These are phyloP conservation scores for Papilio glaucus DNA, from an alignment of 1,140 invertebrate genomes.

Conservation along the genomic window DNA sequence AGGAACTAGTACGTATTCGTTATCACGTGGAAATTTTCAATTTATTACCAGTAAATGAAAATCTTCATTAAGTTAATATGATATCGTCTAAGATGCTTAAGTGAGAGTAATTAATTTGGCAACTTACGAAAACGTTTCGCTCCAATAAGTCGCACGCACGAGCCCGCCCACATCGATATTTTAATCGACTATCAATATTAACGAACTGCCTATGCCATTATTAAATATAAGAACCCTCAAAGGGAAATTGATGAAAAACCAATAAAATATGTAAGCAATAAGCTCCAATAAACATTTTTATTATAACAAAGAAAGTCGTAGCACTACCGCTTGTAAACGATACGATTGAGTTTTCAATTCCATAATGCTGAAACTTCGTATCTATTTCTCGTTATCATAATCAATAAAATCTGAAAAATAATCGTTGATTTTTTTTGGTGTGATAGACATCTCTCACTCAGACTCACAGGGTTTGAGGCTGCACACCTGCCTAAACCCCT, in stretches of 20 bases:
- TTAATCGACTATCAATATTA: conserved; percentile 20
- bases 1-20: background rate
- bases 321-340: too few species aligned
- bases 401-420: too few species aligned
- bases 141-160: background rate
- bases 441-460: too few species aligned
- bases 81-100: background rate
- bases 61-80: conserved; percentile 7
- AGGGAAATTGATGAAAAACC: background rate
- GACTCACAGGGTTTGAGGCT: too few species aligned
- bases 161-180: background rate
- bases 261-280: background rate
- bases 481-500: too few species aligned
- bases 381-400: too few species aligned
- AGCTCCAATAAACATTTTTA: background rate
- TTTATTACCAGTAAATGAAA: background rate
- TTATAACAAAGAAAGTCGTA: too few species aligned
- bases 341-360: too few species aligned
- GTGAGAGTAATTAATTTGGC: conserved; percentile 3
- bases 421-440: too few species aligned
- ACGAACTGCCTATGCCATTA: background rate
- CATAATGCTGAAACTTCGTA: too few species aligned
- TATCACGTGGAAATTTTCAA: conserved; percentile 11
- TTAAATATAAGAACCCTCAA: background rate
- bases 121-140: background rate